Evolutionary conservation across 2,797 vertebrate genomes (phyloP).

Genomic region (Mareca penelope): DNA sequence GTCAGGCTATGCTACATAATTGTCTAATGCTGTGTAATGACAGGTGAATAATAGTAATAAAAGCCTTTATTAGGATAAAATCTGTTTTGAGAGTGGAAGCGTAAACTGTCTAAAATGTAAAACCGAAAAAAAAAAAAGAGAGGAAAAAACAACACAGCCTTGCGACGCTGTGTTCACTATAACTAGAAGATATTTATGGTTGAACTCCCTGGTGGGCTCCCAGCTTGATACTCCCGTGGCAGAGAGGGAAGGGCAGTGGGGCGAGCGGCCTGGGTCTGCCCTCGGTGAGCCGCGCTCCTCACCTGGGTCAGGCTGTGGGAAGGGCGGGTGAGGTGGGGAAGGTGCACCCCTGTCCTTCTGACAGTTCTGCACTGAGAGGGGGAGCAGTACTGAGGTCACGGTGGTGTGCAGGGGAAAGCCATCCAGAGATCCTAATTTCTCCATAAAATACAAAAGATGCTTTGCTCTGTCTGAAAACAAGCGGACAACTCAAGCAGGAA

Average conservation of each 20-base stretch:
- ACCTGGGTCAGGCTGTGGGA: background rate
- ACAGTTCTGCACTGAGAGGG: background rate
- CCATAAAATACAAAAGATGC: background rate
- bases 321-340: background rate
- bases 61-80: conserved; percentile 75
- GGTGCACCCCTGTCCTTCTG: background rate
- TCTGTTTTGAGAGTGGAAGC: conserved; percentile 73
- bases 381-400: background rate
- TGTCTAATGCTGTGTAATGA: conserved; percentile 75
- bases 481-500: conserved; percentile 26
- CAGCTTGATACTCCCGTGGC: background rate
- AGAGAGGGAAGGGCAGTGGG: fast-evolving
- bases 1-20: conserved; percentile 62
- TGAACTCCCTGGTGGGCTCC: background rate
- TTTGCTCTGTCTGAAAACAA: conserved; percentile 19
- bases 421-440: background rate
- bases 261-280: background rate
- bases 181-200: conserved; percentile 10
- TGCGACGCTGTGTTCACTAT: background rate
- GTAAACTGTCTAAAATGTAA: conserved; percentile 66
- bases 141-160: background rate
- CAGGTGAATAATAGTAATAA: conserved; percentile 77
- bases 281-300: background rate
- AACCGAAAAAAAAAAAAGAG: background rate
- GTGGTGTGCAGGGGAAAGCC: background rate